Base-by-base conservation (phyloP, 2,113 vertebrate species). In the Acrocephalus kingi region DNA sequence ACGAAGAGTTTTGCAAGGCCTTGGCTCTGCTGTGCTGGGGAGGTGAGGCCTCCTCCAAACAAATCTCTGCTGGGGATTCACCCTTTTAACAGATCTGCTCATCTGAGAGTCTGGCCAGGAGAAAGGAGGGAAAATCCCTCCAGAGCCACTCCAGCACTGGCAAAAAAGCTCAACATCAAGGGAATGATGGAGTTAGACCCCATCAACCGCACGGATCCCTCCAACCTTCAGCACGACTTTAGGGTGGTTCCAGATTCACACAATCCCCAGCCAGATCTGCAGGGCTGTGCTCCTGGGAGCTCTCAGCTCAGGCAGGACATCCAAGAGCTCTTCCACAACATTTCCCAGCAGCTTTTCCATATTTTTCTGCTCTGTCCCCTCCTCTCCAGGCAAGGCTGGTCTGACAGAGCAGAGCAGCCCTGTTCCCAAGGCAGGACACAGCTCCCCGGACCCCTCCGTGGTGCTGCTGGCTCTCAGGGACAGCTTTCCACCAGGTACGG, bases 401-500 rank as follows among this genome's bases (percentile, higher is more conserved):
- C 9, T 52, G n/a, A 13, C 18, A 1, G 89, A 87, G 79, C 69
- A 68, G 86, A 94, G 80, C 43, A 59, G 71, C 63, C 46, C 84
- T 2, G 0, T 33, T 80, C 11, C 66, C 0, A 12, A 88, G 88
- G 87, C 91, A 88, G 91, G 80, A 90, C 96, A 75, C 23, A 45
- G 58, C 45, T 78, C 49, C 7, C 69, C 25, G 0, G 95, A 92
- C 37, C 69, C 90, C 51, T 58, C 96, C 8, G 77, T 89, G 2
- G 84, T 97, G 56, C 98, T 98, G 61, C 94, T 98, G 74, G 66
- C 97, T 33, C 94, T 62, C 8, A 96, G 98, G 62, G 98, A 99
- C 67, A 97, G 95, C 88, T 98, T 98, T 89, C 97, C 97, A 41
- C 96, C 98, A 98, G 99, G 99, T 99, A 96, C 96, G 95, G 75